These are phyloP conservation scores for Cladopsammia gracilis DNA, from an alignment of 64 coral and sea anemone genomes.

Conservation along the genomic window DNA sequence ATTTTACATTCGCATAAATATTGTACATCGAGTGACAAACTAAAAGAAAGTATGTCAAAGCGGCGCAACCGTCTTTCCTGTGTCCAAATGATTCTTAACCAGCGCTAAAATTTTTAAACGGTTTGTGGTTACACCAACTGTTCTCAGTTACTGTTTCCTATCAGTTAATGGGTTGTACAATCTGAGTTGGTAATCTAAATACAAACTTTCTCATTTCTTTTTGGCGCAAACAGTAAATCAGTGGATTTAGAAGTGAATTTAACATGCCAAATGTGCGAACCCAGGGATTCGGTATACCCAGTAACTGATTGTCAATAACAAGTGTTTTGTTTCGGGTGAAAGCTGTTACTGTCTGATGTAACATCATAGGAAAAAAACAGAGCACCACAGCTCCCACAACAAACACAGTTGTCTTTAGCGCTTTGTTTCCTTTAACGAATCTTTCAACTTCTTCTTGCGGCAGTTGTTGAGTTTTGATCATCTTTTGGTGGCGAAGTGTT, in stretches of 20 bases:
- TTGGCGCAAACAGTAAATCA: not conserved
- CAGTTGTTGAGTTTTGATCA: not conserved
- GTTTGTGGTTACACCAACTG: no score
- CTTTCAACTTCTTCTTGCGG: not conserved
- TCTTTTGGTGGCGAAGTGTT: not conserved
- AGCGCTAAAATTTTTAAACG: no score
- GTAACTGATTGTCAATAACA: no score
- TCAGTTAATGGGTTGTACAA: not conserved
- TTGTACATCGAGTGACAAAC: no score
- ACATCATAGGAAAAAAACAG: not conserved
- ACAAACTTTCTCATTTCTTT: constrained; percentile 7
- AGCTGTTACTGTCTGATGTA: no score
- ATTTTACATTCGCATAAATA: no score
- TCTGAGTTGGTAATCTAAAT: not conserved
- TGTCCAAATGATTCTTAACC: no score
- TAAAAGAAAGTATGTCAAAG: no score
- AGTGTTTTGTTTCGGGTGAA: no score
- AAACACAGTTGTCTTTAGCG: not conserved
- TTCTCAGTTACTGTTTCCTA: no score
- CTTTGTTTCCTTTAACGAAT: not conserved
- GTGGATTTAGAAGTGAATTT: not conserved
- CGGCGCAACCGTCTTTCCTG: no score
- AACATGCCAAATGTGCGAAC: not conserved
- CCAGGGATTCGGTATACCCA: not conserved
- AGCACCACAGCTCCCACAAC: not conserved